Percentiles rank a stretch among this genome's conserved stretches.
Evolutionary conservation across 2,113 vertebrate genomes (phyloP).

Genomic region (Eptatretus burgeri): DNA sequence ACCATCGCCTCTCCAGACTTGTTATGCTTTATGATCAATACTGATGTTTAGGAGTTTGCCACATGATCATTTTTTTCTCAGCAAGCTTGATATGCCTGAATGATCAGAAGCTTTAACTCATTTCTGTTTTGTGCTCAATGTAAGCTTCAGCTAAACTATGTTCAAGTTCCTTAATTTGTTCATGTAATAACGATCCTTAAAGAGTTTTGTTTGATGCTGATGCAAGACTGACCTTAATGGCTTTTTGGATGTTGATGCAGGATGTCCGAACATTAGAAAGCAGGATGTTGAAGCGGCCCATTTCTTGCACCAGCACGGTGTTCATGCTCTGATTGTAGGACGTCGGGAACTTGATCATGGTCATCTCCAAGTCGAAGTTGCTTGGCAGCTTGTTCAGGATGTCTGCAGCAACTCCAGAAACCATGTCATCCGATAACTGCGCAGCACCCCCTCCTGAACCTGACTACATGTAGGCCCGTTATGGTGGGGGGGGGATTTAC

Average conservation of each 20-base stretch:
- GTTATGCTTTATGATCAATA: no score
- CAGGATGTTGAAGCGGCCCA: constrained; percentile 55
- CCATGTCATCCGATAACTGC: constrained; percentile 35
- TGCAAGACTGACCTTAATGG: constrained; percentile 30
- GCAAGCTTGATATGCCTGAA: no score
- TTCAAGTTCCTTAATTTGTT: no score
- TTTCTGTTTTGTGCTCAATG: no score
- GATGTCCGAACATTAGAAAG: constrained; percentile 30
- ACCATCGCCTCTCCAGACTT: no score
- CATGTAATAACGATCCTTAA: no score
- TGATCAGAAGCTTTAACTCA: no score
- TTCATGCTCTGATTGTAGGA: constrained; percentile 61
- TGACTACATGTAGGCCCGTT: constrained; percentile 17
- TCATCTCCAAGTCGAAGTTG: constrained; percentile 33
- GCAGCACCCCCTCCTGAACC: constrained; percentile 23
- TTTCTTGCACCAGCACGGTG: constrained; percentile 53
- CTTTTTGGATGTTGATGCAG: constrained; percentile 42
- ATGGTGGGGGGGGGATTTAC: no score
- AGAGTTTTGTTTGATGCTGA: neutral
- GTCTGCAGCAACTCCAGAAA: constrained; percentile 42
- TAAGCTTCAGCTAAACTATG: no score
- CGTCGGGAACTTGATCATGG: constrained; percentile 36
- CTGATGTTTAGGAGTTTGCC: no score
- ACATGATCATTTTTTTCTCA: no score
- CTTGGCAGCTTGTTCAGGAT: constrained; percentile 37